phyloP scores from a whole-genome alignment of 2,888 invertebrate genomes.

The Temnothorax rugatulus region DNA sequence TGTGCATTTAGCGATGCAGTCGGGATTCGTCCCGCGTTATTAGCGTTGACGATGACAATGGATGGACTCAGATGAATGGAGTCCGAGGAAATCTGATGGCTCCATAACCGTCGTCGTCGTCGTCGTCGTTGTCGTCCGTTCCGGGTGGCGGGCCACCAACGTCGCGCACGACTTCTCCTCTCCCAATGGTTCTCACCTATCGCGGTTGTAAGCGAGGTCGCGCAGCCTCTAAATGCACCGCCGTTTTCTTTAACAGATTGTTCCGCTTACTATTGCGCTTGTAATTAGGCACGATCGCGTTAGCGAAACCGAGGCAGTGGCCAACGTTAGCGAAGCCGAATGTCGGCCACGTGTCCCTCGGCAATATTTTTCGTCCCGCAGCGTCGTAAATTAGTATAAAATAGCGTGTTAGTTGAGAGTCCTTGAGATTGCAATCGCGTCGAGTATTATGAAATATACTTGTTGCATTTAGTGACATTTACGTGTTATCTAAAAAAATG shows the following conservation, averaged over 20 bases:
- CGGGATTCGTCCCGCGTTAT: slow-evolving; percentile 31
- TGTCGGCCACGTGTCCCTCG: slow-evolving; percentile 4
- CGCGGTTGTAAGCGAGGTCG: slow-evolving; percentile 62
- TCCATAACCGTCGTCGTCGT: slow-evolving; percentile 49
- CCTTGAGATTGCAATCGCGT: neutral
- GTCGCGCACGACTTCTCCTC: slow-evolving; percentile 73
- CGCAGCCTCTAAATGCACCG: slow-evolving; percentile 67
- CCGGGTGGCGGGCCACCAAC: slow-evolving; percentile 79
- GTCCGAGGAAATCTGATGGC: slow-evolving; percentile 67
- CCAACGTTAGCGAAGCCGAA: neutral
- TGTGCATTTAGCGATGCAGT: slow-evolving; percentile 21
- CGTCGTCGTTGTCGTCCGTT: slow-evolving; percentile 47
- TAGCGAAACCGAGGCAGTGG: slow-evolving; percentile 43
- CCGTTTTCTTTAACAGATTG: slow-evolving; percentile 76
- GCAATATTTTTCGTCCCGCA: neutral
- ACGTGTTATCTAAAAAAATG: neutral
- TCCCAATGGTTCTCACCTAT: slow-evolving; percentile 73
- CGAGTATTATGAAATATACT: slow-evolving; percentile 7
- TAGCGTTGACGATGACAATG: slow-evolving; percentile 55
- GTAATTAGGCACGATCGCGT: slow-evolving; percentile 77
- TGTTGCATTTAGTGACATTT: neutral
- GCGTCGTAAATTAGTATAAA: neutral
- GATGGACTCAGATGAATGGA: slow-evolving; percentile 61
- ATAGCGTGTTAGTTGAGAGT: neutral
- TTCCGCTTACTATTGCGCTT: slow-evolving; percentile 67